These are phyloP conservation scores for Elaphurus davidianus DNA, from an alignment of 2,113 vertebrate species.

Conservation along the genomic window DNA sequence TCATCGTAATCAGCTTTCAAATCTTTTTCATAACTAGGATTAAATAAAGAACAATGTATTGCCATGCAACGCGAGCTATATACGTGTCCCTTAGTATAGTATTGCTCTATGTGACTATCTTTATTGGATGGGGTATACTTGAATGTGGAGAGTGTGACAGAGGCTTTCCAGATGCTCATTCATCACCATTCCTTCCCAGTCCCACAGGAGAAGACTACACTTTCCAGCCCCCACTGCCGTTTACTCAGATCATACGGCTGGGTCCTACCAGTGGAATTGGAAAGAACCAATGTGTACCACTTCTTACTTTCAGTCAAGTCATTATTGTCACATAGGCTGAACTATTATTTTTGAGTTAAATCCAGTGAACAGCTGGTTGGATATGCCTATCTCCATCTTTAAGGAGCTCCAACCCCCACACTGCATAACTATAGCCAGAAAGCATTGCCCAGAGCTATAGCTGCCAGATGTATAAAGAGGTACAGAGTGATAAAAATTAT, in stretches of 20 bases:
- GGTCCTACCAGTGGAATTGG: neutral
- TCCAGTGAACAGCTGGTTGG: neutral
- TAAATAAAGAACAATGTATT: neutral
- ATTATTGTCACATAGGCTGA: neutral
- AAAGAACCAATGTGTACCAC: neutral
- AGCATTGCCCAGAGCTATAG: accelerated
- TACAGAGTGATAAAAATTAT: neutral
- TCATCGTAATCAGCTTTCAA: neutral
- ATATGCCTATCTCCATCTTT: neutral
- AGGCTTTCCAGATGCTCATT: accelerated
- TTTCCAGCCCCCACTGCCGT: neutral
- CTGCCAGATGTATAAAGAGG: neutral
- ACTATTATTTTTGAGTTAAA: neutral
- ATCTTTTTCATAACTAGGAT: neutral
- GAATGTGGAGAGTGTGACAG: neutral
- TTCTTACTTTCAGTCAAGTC: neutral
- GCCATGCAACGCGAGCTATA: accelerated
- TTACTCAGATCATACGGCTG: neutral
- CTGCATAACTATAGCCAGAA: neutral
- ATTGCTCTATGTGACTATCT: neutral
- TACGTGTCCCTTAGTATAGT: neutral
- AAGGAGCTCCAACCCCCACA: neutral
- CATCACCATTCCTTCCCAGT: no score
- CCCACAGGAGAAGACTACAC: neutral
- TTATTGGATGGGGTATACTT: neutral